Base-by-base conservation (phyloP, 2,888 invertebrate species). In the Agrochola lota region DNA sequence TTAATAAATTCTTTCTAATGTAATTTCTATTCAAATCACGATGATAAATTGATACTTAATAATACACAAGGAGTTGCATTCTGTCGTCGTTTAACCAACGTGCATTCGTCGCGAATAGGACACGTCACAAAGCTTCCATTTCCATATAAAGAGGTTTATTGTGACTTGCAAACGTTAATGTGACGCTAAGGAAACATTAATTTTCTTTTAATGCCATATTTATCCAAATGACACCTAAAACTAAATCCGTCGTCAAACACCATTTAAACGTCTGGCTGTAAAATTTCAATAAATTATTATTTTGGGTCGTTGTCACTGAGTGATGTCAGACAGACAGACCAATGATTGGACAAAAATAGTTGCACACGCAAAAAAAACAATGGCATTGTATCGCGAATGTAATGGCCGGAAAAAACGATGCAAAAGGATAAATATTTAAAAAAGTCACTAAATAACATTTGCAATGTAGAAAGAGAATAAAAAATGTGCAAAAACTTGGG, bases 261-360 rank as follows among this genome's bases (percentile, higher is more conserved):
- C 70, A 74, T 75, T 72, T 55, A 78, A 73, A 74, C 86, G 86
- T 88, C 84, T 78, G 84, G 85, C 81, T 85, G 88, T 90, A 91
- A 94, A 93, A 93, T 91, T 91, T 91, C 86, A 92, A 94, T 93
- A 94, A 94, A 93, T 94, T 94, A 95, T 94, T 93, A 93, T 94
- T 93, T 94, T 93, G 90, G 95, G 84, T 95, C 95, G 90, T 94
- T 96, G 96, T 95, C 95, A 89, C 94, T 90, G 94, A 94, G 92
- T 95, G 96, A 96, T 94, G 95, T 95, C 95, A 95, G 95, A 88
- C 91, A 87, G 84, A 74, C 89, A 88, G 92, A 92, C 93, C 92
- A 92, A 93, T 93, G 94, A 92, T 93, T 91, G 91, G 90, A 90
- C 93, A 91, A 90, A 90, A 92, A 92, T 91, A 88, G 87, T 84